phyloP scores from a whole-genome alignment of 2,888 invertebrate genomes.

The Drosophila infuscata region DNA sequence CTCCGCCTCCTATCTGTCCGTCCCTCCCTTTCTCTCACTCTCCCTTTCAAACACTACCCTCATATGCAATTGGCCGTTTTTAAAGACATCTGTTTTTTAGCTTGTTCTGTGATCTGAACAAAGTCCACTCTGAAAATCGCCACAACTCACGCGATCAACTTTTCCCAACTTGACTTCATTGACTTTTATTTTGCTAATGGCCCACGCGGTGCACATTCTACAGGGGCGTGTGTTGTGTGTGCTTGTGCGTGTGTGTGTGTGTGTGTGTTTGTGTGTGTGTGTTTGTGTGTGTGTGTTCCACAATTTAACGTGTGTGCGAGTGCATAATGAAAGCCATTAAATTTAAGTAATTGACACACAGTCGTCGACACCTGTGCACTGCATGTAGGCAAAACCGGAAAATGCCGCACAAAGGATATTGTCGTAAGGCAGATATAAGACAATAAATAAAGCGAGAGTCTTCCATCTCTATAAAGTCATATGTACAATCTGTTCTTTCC shows the following conservation, averaged over 20 bases:
- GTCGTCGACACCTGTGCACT: slow-evolving; percentile 42
- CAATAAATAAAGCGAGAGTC: slow-evolving; percentile 34
- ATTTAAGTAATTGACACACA: slow-evolving; percentile 69
- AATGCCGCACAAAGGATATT: slow-evolving; percentile 35
- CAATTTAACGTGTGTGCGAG: slow-evolving; percentile 39
- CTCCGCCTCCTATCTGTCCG: not conserved
- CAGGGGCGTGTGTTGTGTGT: slow-evolving; percentile 16
- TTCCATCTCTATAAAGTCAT: slow-evolving; percentile 7
- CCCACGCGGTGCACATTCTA: not conserved
- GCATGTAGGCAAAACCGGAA: slow-evolving; percentile 28
- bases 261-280: slow-evolving; percentile 29
- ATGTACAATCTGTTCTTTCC: not conserved
- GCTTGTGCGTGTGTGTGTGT: slow-evolving; percentile 17
- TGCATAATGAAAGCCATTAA: slow-evolving; percentile 65
- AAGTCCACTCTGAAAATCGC: not conserved
- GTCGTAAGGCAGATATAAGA: slow-evolving; percentile 22
- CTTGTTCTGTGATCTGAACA: slow-evolving; percentile 1
- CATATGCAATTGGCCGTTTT: not conserved
- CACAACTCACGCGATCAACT: slow-evolving; percentile 1
- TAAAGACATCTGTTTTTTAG: not conserved
- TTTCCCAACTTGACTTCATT: not conserved
- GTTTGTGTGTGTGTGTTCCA: slow-evolving; percentile 18
- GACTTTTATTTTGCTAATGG: not conserved
- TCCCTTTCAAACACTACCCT: not conserved
- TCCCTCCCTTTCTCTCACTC: not conserved